Conservation (phyloP, 2,888 invertebrate genomes). For the Lycia hirtaria region DNA sequence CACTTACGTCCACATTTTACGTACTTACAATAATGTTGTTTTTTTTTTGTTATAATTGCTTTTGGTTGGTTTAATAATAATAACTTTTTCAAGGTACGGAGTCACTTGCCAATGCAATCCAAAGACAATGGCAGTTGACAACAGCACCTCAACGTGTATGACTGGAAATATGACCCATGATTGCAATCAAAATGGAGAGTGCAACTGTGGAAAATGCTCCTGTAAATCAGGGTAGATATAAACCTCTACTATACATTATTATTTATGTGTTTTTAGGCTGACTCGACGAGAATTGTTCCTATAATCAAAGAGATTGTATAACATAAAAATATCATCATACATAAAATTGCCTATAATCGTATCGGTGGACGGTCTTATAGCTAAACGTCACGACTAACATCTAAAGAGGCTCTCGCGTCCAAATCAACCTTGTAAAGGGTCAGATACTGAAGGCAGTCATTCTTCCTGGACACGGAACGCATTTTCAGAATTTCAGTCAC, state of each 20-base stretch:
- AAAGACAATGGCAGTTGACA: conserved; percentile 22
- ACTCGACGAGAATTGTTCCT: background rate
- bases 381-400: too few relatives aligned
- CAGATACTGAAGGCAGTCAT: too few relatives aligned
- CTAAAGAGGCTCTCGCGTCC: too few relatives aligned
- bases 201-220: conserved; percentile 83
- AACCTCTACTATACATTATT: background rate
- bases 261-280: background rate
- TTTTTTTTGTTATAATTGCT: too few relatives aligned
- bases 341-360: too few relatives aligned
- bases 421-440: too few relatives aligned
- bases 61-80: background rate
- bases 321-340: too few relatives aligned
- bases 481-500: too few relatives aligned
- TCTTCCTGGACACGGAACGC: too few relatives aligned
- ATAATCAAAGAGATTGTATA: background rate
- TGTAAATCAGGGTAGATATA: conserved; percentile 58
- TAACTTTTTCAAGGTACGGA: conserved; percentile 52
- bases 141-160: conserved; percentile 43
- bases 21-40: too few relatives aligned
- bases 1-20: too few relatives aligned
- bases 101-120: conserved; percentile 55
- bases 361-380: too few relatives aligned
- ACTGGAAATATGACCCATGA: conserved; percentile 32
- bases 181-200: conserved; percentile 76